Evolutionary conservation across 2,888 invertebrate genomes (phyloP).

Genomic region (Ecliptopera silaceata): DNA sequence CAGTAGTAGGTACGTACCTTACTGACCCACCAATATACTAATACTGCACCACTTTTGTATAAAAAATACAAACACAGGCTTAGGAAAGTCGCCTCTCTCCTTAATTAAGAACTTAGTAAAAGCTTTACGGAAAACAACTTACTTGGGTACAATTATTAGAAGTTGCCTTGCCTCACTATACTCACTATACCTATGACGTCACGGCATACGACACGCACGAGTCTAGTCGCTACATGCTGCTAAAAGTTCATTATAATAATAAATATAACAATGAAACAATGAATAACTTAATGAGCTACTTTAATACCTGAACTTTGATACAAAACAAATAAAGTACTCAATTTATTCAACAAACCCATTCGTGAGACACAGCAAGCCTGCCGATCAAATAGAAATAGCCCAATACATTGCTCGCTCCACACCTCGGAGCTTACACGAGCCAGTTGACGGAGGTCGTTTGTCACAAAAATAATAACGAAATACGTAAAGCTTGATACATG

Average conservation of each 20-base stretch:
- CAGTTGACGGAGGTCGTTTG: neutral
- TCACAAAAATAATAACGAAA: constrained; percentile 6
- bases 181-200: too few relatives aligned
- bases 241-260: too few relatives aligned
- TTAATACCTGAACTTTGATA: constrained; percentile 18
- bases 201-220: too few relatives aligned
- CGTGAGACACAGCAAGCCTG: constrained; percentile 5
- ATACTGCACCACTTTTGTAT: neutral
- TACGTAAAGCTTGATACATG: neutral
- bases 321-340: constrained; percentile 23
- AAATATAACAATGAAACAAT: too few relatives aligned
- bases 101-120: neutral
- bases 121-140: neutral
- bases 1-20: too few relatives aligned
- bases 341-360: constrained; percentile 19
- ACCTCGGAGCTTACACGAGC: neutral
- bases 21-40: too few relatives aligned
- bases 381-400: constrained; percentile 2
- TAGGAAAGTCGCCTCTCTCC: neutral
- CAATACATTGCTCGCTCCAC: neutral
- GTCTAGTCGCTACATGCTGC: too few relatives aligned
- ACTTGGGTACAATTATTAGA: neutral
- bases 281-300: neutral
- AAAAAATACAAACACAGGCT: neutral
- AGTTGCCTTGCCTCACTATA: too few relatives aligned